These are phyloP conservation scores for Omphaloscelis lunosa DNA, from an alignment of 2,888 invertebrate species.

Conservation along the genomic window DNA sequence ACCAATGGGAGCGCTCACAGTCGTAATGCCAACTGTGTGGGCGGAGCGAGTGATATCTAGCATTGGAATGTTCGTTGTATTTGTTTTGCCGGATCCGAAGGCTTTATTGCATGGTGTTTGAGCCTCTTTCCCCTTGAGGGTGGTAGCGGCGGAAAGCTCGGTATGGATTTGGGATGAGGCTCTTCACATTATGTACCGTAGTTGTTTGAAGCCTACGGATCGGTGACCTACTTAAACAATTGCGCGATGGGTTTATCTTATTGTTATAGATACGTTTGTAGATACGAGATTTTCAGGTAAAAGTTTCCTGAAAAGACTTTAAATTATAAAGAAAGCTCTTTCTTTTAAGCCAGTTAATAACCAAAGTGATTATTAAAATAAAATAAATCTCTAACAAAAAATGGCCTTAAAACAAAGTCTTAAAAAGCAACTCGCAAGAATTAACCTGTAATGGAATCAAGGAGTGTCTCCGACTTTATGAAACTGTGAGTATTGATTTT, in stretches of 20 bases:
- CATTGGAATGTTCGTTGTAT: slow-evolving; percentile 91
- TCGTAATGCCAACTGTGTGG: slow-evolving; percentile 91
- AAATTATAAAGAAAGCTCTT: neutral
- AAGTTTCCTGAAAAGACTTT: neutral
- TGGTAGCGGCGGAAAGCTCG: slow-evolving; percentile 86
- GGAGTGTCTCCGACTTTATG: slow-evolving; percentile 87
- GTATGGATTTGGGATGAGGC: slow-evolving; percentile 85
- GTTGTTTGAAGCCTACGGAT: slow-evolving; percentile 78
- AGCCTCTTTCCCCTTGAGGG: slow-evolving; percentile 89
- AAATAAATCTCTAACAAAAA: slow-evolving; percentile 44
- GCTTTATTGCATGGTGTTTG: slow-evolving; percentile 89
- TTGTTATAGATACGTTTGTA: slow-evolving; percentile 31
- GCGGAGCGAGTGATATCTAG: slow-evolving; percentile 91
- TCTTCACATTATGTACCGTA: slow-evolving; percentile 87
- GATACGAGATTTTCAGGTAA: neutral
- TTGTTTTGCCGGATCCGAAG: slow-evolving; percentile 89
- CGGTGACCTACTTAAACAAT: slow-evolving; percentile 75
- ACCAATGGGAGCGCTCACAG: slow-evolving; percentile 89
- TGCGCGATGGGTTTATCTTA: slow-evolving; percentile 54
- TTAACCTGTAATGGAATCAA: slow-evolving; percentile 83
- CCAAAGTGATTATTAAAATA: slow-evolving; percentile 4
- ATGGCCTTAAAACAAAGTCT: slow-evolving; percentile 57
- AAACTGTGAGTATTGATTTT: slow-evolving; percentile 90
- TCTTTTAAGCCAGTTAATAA: slow-evolving; percentile 9
- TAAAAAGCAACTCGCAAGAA: slow-evolving; percentile 65